Evolutionary conservation across 2,888 invertebrate species (phyloP), one percentile per base, ranked within the genome.

Genomic region (Polyommatus icarus): DNA sequence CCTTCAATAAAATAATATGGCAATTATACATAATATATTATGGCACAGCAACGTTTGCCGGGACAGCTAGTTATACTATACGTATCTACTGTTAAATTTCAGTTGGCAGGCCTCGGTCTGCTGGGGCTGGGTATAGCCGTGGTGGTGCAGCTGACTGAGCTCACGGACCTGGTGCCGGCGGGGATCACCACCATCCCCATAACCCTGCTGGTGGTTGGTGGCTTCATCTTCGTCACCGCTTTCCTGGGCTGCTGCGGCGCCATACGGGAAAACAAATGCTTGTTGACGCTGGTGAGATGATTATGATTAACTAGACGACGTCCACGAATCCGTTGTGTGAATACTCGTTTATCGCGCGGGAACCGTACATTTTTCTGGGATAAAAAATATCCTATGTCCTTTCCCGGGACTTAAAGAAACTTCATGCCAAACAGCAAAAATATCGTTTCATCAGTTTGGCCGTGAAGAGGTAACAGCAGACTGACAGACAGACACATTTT

Each of bases 171-270:
- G 15, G 79, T 89, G 1, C 88, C 89, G 0, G 79, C 82, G 0
- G 81, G 73, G 57, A 24, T 84, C 54, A 82, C 83, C 67, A 77
- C 83, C 0, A 80, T 90, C 8, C 83, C 88, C 0, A 87, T 90
- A 36, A 78, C 84, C 0, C 77, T 88, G 2, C 85, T 90, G 32
- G 85, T 95, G 6, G 84, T 97, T 54, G 96, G 97, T 3, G 89
- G 93, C 10, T 84, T 96, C 36, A 94, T 97, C 0, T 96, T 97
- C 83, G 86, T 97, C 78, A 95, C 98, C 61, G 96, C 97, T 0
- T 97, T 97, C 91, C 96, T 97, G 83, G 98, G 98, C 80, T 98
- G 98, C 87, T 98, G 97, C 84, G 98, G 98, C 0, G 98, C 98
- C 0, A 95, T 97, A 80, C 95, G 95, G 76, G 82, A 82, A 57